Evolutionary conservation across 2,888 invertebrate species (phyloP).

Genomic region (Diogma glabrata): DNA sequence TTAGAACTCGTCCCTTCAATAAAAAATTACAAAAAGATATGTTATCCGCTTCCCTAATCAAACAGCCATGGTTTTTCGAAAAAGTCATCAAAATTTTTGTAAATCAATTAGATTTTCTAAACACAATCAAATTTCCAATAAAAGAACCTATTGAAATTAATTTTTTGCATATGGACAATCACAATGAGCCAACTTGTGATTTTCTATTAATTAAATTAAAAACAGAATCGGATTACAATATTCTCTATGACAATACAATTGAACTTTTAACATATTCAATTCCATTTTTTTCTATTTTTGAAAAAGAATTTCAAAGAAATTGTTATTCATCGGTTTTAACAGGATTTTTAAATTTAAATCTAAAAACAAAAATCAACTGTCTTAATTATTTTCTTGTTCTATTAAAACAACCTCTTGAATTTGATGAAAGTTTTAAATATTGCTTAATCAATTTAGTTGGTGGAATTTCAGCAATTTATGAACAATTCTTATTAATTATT

Average conservation of each 20-base stretch:
- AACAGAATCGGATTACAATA: neutral
- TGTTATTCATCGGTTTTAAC: constrained; percentile 23
- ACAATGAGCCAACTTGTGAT: constrained; percentile 21
- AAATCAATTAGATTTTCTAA: constrained; percentile 11
- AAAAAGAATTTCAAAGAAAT: constrained; percentile 21
- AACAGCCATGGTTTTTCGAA: constrained; percentile 28
- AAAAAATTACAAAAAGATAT: constrained; percentile 27
- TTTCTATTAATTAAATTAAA: constrained; percentile 20
- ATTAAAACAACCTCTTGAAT: constrained; percentile 12
- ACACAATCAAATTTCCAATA: constrained; percentile 12
- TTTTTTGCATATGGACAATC: constrained; percentile 21
- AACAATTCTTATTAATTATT: no score
- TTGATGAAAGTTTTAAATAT: neutral
- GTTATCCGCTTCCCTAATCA: constrained; percentile 27
- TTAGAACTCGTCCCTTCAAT: neutral
- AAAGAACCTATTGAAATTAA: neutral
- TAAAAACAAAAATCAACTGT: constrained; percentile 25
- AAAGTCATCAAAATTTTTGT: constrained; percentile 24
- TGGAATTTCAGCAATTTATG: no score
- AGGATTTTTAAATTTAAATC: constrained; percentile 24
- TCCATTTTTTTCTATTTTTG: constrained; percentile 23
- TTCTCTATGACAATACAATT: constrained; percentile 22
- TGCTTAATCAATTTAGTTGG: neutral
- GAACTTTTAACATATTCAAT: constrained; percentile 25
- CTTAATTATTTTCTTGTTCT: constrained; percentile 25